These are phyloP conservation scores for Platygyra sinensis DNA, from an alignment of 64 coral and sea anemone species.

Conservation along the genomic window DNA sequence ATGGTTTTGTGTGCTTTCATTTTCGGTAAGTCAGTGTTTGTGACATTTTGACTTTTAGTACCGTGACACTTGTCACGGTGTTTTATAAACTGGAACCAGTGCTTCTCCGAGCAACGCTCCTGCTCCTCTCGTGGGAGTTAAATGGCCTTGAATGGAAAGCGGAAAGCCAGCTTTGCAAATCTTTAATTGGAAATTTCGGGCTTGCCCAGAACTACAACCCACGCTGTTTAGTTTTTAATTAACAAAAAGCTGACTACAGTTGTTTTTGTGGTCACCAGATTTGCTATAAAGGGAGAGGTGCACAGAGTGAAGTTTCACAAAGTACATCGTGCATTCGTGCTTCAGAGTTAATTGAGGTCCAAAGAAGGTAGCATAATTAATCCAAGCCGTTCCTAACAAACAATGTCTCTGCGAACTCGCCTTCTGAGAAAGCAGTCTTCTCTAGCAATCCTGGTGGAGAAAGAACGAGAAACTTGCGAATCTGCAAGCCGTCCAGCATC, in stretches of 20 bases:
- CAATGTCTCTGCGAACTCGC: constrained; percentile 18
- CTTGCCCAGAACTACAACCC: constrained; percentile 27
- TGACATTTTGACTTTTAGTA: background rate
- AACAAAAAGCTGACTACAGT: background rate
- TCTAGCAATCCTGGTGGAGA: constrained; percentile 73
- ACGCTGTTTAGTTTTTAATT: background rate
- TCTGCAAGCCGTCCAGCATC: constrained; percentile 35
- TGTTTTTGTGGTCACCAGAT: background rate
- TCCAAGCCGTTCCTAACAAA: background rate
- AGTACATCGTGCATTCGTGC: no score
- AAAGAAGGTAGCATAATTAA: background rate
- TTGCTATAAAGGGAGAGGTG: background rate
- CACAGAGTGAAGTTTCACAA: background rate
- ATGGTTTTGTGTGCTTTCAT: no score
- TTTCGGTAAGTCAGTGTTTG: background rate
- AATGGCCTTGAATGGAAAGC: background rate
- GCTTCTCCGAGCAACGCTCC: no score
- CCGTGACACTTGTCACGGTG: background rate
- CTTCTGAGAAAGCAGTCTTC: constrained; percentile 74
- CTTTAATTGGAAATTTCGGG: constrained; percentile 24
- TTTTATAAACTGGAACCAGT: background rate
- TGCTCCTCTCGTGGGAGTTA: background rate
- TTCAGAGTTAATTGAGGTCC: no score
- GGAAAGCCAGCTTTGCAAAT: constrained; percentile 16
- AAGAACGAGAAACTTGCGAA: constrained; percentile 66